Conservation (phyloP, 92 coral and sea anemone species). For the Zoanthus solanderi region DNA sequence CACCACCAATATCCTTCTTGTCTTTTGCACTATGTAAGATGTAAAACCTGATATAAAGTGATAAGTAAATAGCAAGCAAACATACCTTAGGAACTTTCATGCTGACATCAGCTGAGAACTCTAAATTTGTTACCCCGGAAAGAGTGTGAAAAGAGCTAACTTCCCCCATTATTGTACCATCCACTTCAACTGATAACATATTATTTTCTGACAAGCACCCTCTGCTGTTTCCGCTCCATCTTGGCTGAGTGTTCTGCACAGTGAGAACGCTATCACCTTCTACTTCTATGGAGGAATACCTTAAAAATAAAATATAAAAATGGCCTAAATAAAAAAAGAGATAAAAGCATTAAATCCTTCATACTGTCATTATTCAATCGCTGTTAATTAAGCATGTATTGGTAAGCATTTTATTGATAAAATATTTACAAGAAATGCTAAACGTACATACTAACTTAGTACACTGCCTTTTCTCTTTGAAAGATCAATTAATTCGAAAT, state of each 20-base stretch:
- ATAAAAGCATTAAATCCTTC: too few species aligned
- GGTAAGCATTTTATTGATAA: too few species aligned
- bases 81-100: conserved; percentile 2
- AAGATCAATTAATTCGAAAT: not conserved
- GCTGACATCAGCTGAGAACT: conserved; percentile 35
- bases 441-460: too few species aligned
- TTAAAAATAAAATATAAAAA: not conserved
- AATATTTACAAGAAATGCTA: too few species aligned
- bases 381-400: too few species aligned
- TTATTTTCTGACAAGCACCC: not conserved
- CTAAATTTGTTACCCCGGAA: conserved; percentile 38
- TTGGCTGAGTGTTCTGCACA: not conserved
- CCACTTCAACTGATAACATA: conserved; percentile 48
- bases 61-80: not conserved
- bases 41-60: too few species aligned
- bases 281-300: conserved; percentile 41
- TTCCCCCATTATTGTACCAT: conserved; percentile 64
- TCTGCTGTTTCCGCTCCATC: conserved; percentile 2
- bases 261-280: not conserved
- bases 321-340: too few species aligned
- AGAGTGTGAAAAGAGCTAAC: conserved; percentile 57
- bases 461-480: too few species aligned
- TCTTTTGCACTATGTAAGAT: too few species aligned
- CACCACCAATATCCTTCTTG: too few species aligned
- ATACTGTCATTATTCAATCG: too few species aligned